Evolutionary conservation across 2,797 vertebrate genomes (phyloP).

Genomic region (Ctenopoma kingsleyae): DNA sequence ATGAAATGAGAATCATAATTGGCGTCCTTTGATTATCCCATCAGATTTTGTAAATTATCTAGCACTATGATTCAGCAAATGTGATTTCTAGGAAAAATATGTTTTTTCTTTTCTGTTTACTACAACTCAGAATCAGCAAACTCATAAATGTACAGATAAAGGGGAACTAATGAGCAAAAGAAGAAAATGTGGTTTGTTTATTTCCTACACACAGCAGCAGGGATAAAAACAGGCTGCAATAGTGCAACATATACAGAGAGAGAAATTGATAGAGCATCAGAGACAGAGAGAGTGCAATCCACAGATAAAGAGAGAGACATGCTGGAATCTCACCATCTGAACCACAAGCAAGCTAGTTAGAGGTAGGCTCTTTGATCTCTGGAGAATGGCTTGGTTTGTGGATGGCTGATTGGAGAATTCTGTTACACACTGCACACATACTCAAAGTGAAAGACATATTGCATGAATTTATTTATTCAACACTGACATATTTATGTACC

Average conservation of each 20-base stretch:
- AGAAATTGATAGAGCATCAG: slow-evolving; percentile 38
- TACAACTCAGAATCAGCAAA: not conserved
- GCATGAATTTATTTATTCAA: not conserved
- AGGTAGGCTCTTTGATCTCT: slow-evolving; percentile 60
- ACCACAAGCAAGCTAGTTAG: slow-evolving; percentile 57
- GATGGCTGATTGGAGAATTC: slow-evolving; percentile 59
- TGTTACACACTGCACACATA: slow-evolving; percentile 20
- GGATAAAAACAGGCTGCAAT: slow-evolving; percentile 24
- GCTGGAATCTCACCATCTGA: slow-evolving; percentile 67
- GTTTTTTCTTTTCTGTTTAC: slow-evolving; percentile 1
- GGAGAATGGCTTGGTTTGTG: slow-evolving; percentile 53
- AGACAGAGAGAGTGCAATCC: slow-evolving; percentile 42
- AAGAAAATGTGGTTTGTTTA: slow-evolving; percentile 21
- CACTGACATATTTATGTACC: slow-evolving; percentile 1
- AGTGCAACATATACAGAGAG: slow-evolving; percentile 26
- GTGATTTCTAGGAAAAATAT: not conserved
- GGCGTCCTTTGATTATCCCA: not conserved
- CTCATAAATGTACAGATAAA: slow-evolving; percentile 4
- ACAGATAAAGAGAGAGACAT: slow-evolving; percentile 32
- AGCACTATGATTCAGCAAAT: not conserved
- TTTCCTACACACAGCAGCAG: not conserved
- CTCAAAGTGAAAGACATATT: not conserved
- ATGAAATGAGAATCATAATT: slow-evolving; percentile 1
- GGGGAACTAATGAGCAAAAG: slow-evolving; percentile 21
- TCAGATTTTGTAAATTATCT: slow-evolving; percentile 1